A percentile compares a stretch with the other conserved stretches of the same genome.
phyloP scores from a whole-genome alignment of 2,888 invertebrate species.

The Rhamphomyia laevipes region DNA sequence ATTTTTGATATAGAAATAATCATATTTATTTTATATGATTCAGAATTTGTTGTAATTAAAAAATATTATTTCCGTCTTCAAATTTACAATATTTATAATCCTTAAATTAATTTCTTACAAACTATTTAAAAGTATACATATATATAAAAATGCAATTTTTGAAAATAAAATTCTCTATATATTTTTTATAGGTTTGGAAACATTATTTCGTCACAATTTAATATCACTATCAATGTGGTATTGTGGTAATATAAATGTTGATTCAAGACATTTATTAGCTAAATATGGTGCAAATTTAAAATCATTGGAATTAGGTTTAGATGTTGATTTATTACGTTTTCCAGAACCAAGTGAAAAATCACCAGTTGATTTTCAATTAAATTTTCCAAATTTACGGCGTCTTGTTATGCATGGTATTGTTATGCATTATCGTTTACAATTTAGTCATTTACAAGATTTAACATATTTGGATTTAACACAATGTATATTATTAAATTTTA shows the following conservation, averaged over 20 bases:
- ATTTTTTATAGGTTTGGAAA: conserved; percentile 40
- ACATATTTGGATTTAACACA: conserved; percentile 35
- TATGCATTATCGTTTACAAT: conserved; percentile 31
- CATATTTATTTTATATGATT: too few relatives aligned
- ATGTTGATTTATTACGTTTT: conserved; percentile 47
- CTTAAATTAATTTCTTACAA: neutral
- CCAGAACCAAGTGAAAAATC: conserved; percentile 38
- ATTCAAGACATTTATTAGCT: conserved; percentile 55
- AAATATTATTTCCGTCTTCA: too few relatives aligned
- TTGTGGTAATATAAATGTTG: conserved; percentile 53
- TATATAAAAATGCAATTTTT: neutral
- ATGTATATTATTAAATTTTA: conserved; percentile 35
- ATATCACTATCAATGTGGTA: conserved; percentile 62
- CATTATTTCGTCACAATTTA: conserved; percentile 61
- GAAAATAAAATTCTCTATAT: neutral
- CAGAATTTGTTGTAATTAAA: too few relatives aligned
- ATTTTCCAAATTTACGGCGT: conserved; percentile 34
- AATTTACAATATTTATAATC: too few relatives aligned
- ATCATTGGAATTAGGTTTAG: conserved; percentile 58
- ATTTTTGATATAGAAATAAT: too few relatives aligned
- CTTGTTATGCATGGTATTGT: conserved; percentile 35
- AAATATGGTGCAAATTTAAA: conserved; percentile 54
- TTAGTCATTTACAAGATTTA: conserved; percentile 29
- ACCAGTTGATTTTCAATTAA: conserved; percentile 49
- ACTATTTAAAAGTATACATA: conserved; percentile 3